Evolutionary conservation across 2,113 vertebrate species (phyloP).

Genomic region (Electrona antarctica): DNA sequence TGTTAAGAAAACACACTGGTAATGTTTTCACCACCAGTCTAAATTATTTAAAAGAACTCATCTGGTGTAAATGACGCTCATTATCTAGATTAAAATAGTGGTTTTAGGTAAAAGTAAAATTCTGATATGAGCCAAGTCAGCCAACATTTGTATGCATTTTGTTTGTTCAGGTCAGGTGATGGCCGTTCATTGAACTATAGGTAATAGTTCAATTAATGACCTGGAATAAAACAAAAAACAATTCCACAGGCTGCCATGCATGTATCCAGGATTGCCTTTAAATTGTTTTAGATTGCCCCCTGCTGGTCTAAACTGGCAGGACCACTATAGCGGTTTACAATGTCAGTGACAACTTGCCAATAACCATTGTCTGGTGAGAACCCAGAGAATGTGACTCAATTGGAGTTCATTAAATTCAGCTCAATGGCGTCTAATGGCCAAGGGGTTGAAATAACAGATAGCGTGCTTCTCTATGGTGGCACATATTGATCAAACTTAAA

Average conservation of each 20-base stretch:
- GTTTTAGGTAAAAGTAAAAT: too few species aligned
- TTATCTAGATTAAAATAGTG: too few species aligned
- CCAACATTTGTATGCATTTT: neutral
- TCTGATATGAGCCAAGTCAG: too few species aligned
- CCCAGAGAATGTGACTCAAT: neutral
- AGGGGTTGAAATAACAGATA: constrained; percentile 17
- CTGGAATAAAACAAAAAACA: neutral
- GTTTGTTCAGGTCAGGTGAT: neutral
- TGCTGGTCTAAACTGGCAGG: constrained; percentile 3
- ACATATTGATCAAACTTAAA: constrained; percentile 24
- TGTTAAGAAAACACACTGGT: neutral
- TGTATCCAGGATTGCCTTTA: neutral
- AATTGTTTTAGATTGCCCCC: constrained; percentile 10
- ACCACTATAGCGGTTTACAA: neutral
- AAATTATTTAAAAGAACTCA: too few species aligned
- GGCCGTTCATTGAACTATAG: too few species aligned
- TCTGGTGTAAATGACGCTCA: too few species aligned
- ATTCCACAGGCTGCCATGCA: neutral
- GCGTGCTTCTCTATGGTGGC: neutral
- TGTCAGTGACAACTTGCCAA: neutral
- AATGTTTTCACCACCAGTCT: too few species aligned
- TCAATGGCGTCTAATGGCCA: constrained; percentile 4
- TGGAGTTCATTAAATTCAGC: constrained; percentile 27
- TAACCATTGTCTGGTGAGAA: neutral
- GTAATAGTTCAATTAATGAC: neutral